Percentiles rank a stretch among this genome's conserved stretches.
These are phyloP conservation scores for Actinostola sp. DNA, from an alignment of 92 coral and sea anemone genomes.

Conservation along the genomic window DNA sequence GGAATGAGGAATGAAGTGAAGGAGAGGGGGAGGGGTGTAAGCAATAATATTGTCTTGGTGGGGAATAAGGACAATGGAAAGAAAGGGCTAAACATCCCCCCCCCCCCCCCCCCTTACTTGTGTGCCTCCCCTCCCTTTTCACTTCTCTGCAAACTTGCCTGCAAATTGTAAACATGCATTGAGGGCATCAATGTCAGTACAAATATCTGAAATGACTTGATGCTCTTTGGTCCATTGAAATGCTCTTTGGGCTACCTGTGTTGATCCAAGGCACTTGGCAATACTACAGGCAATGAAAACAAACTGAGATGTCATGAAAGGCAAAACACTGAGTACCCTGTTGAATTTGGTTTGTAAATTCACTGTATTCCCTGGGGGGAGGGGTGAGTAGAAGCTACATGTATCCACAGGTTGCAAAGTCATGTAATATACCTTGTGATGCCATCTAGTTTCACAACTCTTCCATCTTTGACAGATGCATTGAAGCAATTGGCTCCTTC, in stretches of 20 bases:
- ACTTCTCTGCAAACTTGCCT: conserved; percentile 37
- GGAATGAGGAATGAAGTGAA: too few species aligned
- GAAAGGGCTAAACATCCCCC: neutral
- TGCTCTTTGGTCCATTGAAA: conserved; percentile 85
- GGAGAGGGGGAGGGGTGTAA: too few species aligned
- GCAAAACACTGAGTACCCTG: too few species aligned
- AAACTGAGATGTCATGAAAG: too few species aligned
- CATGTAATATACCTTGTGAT: conserved; percentile 73
- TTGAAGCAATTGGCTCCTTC: conserved; percentile 88
- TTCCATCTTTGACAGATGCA: conserved; percentile 74
- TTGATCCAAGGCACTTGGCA: conserved; percentile 90
- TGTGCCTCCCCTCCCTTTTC: neutral
- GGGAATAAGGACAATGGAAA: neutral
- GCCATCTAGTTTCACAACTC: conserved; percentile 71
- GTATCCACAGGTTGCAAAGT: neutral
- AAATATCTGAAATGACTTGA: conserved; percentile 65
- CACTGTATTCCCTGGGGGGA: too few species aligned
- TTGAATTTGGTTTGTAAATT: too few species aligned
- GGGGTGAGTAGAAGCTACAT: too few species aligned
- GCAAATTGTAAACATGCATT: conserved; percentile 87
- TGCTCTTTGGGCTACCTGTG: conserved; percentile 81
- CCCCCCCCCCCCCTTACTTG: neutral
- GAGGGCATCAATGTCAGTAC: conserved; percentile 77
- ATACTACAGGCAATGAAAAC: conserved; percentile 33
- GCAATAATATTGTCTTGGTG: too few species aligned